Conservation (phyloP, 1,140 invertebrate genomes). For the Conus betulinus region DNA sequence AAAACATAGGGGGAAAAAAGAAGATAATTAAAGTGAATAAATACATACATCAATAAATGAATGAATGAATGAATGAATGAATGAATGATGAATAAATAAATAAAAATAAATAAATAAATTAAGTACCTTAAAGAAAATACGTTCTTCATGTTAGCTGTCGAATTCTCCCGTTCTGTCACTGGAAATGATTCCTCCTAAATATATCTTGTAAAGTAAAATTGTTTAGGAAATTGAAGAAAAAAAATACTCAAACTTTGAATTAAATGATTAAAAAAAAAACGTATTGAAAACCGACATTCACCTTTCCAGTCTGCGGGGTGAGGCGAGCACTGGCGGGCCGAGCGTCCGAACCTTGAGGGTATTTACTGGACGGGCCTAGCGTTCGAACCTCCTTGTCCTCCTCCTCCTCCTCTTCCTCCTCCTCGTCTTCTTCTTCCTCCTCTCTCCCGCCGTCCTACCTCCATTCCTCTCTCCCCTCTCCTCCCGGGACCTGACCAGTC, state of each 20-base stretch:
- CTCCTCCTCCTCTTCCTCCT: conserved; percentile 30
- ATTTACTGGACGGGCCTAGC: conserved; percentile 61
- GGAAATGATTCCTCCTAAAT: no score
- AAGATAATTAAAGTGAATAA: no score
- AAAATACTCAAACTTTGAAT: neutral
- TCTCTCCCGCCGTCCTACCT: neutral
- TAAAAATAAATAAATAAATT: no score
- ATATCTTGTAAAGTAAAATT: no score
- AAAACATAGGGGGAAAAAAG: no score
- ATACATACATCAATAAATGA: no score
- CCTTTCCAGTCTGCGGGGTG: conserved; percentile 6
- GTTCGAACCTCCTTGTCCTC: conserved; percentile 37
- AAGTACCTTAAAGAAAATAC: no score
- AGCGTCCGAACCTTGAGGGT: conserved; percentile 54
- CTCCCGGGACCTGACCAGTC: neutral
- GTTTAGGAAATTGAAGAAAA: neutral
- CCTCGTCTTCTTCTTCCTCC: conserved; percentile 29
- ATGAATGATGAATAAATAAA: no score
- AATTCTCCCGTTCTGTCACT: no score
- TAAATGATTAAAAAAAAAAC: neutral
- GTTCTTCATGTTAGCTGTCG: no score
- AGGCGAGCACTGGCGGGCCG: conserved; percentile 35
- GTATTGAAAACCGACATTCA: neutral
- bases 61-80: no score
- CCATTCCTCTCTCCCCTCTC: conserved; percentile 1